Evolutionary conservation across 2,113 vertebrate species (phyloP).

Genomic region (Phylloscopus trochilus): DNA sequence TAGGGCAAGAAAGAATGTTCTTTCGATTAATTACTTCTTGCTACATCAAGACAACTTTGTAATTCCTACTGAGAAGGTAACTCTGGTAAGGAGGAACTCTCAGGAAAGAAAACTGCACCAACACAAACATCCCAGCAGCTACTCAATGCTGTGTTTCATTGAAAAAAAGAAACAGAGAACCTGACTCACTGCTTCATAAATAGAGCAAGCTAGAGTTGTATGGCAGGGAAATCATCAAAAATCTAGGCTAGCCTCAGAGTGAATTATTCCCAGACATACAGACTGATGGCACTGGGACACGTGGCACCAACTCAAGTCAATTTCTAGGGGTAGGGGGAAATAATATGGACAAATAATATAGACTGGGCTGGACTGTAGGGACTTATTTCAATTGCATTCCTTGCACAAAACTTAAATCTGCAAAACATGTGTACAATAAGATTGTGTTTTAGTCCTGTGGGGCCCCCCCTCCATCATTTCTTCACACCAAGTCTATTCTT

Average conservation of each 20-base stretch:
- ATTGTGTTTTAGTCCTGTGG: neutral
- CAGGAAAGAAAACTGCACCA: neutral
- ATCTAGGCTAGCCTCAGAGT: neutral
- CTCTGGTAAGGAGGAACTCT: neutral
- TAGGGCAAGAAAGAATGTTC: neutral
- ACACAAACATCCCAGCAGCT: neutral
- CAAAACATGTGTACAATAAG: neutral
- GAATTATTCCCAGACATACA: neutral
- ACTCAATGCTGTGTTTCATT: neutral
- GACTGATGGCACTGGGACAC: neutral
- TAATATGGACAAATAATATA: neutral
- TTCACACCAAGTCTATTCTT: neutral
- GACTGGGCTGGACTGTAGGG: neutral
- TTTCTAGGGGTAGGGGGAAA: neutral
- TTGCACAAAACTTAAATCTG: neutral
- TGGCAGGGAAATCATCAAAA: neutral
- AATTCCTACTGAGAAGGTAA: neutral
- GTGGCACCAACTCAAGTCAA: neutral
- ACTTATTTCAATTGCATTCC: neutral
- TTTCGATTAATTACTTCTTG: neutral
- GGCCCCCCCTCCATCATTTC: neutral
- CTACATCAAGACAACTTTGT: neutral
- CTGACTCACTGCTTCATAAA: constrained; percentile 13
- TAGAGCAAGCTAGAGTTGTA: neutral
- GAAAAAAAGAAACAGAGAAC: neutral